Conservation (phyloP, 1,140 invertebrate genomes). For the Temnothorax curvispinosus region DNA sequence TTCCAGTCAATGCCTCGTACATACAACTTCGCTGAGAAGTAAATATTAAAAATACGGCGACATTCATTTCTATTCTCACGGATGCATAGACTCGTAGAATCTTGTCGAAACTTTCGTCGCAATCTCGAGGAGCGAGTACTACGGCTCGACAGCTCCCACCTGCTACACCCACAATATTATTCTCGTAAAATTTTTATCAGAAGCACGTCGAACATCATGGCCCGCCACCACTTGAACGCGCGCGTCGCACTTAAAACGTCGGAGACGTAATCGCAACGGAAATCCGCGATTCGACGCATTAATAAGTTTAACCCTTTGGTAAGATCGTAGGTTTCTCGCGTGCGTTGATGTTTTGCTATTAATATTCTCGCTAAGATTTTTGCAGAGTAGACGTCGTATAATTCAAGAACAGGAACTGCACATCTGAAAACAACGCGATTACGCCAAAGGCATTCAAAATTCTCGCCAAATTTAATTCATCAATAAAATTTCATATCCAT, state of each 20-base stretch:
- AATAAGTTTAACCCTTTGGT: neutral
- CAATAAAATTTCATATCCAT: neutral
- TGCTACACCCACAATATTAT: constrained; percentile 62
- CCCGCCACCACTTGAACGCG: constrained; percentile 9
- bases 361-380: constrained; percentile 21
- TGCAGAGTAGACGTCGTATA: neutral
- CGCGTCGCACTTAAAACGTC: constrained; percentile 40
- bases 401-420: constrained; percentile 11
- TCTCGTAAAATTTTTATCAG: constrained; percentile 61
- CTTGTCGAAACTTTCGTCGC: constrained; percentile 61
- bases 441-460: neutral
- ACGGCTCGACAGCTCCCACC: constrained; percentile 51
- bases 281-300: constrained; percentile 8
- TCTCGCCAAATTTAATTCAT: neutral
- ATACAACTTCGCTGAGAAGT: constrained; percentile 17
- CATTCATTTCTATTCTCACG: constrained; percentile 56
- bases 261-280: constrained; percentile 18
- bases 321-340: neutral
- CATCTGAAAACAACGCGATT: constrained; percentile 2
- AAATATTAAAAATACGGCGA: constrained; percentile 59
- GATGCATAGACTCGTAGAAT: constrained; percentile 54
- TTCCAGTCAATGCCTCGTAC: constrained; percentile 31
- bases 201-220: constrained; percentile 46
- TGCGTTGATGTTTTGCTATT: constrained; percentile 23
- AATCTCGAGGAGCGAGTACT: constrained; percentile 48